Evolutionary conservation across 2,888 invertebrate genomes (phyloP).

Genomic region (Baccha elongata): DNA sequence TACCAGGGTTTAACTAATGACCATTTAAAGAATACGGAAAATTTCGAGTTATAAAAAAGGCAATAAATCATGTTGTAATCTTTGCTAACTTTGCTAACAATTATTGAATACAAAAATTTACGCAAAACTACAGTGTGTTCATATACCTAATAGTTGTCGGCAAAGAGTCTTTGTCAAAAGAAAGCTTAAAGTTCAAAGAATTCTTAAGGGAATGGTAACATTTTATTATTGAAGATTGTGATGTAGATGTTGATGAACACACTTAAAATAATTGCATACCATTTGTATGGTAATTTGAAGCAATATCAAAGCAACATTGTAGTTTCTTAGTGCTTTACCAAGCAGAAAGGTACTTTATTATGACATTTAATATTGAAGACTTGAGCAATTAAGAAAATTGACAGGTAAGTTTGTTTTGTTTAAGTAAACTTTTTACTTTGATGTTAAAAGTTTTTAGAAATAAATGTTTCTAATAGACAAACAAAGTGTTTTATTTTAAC

Average conservation of each 20-base stretch:
- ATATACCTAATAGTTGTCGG: conserved; percentile 13
- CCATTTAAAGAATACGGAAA: no score
- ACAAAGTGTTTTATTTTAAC: no score
- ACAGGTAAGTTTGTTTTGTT: conserved; percentile 17
- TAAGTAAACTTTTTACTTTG: background rate
- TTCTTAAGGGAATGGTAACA: conserved; percentile 33
- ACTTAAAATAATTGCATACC: conserved; percentile 9
- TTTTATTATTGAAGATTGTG: conserved; percentile 2
- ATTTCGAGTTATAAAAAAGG: conserved; percentile 1
- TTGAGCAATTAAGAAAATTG: conserved; percentile 27
- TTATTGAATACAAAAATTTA: no score
- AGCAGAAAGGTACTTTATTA: background rate
- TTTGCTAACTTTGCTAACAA: no score
- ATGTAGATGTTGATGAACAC: conserved; percentile 9
- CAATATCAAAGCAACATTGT: conserved; percentile 10
- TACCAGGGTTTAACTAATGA: no score
- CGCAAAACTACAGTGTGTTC: background rate
- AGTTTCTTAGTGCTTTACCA: conserved; percentile 15
- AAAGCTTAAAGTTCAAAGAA: conserved; percentile 15
- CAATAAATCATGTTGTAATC: conserved; percentile 60
- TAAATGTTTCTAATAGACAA: no score
- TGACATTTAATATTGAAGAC: conserved; percentile 17
- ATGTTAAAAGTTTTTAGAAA: background rate
- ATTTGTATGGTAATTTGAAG: conserved; percentile 42
- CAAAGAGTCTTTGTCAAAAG: conserved; percentile 5